These are phyloP conservation scores for Trichoplusia ni DNA, from an alignment of 1,140 invertebrate species.

Conservation along the genomic window DNA sequence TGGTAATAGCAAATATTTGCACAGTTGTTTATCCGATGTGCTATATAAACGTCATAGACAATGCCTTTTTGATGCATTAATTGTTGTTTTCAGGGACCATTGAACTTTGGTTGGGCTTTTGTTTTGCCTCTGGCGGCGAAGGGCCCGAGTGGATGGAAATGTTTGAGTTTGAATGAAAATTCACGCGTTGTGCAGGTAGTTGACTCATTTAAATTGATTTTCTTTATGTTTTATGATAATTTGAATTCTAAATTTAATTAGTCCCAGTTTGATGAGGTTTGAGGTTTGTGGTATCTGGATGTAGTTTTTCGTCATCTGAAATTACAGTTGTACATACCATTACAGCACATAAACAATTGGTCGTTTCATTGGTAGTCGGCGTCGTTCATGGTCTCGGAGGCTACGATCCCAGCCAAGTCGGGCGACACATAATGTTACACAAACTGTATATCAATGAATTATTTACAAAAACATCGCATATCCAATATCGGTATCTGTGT, in stretches of 20 bases:
- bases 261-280: too few species aligned
- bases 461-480: background rate
- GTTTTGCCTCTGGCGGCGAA: background rate
- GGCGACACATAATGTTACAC: background rate
- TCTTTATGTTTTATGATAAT: too few species aligned
- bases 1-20: conserved; percentile 35
- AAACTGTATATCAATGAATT: background rate
- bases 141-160: background rate
- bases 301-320: too few species aligned
- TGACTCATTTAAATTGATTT: too few species aligned
- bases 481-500: background rate
- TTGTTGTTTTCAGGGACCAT: conserved; percentile 1
- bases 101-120: background rate
- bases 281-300: too few species aligned
- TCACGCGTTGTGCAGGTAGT: too few species aligned
- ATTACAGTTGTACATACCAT: too few species aligned
- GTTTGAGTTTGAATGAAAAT: too few species aligned
- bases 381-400: too few species aligned
- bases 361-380: too few species aligned
- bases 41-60: conserved; percentile 4
- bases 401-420: background rate
- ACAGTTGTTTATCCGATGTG: conserved; percentile 32
- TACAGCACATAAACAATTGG: too few species aligned
- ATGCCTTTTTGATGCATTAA: conserved; percentile 14
- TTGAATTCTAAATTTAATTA: too few species aligned